These are phyloP conservation scores for Sus cebifrons DNA, from an alignment of 2,797 vertebrate species.

Conservation along the genomic window DNA sequence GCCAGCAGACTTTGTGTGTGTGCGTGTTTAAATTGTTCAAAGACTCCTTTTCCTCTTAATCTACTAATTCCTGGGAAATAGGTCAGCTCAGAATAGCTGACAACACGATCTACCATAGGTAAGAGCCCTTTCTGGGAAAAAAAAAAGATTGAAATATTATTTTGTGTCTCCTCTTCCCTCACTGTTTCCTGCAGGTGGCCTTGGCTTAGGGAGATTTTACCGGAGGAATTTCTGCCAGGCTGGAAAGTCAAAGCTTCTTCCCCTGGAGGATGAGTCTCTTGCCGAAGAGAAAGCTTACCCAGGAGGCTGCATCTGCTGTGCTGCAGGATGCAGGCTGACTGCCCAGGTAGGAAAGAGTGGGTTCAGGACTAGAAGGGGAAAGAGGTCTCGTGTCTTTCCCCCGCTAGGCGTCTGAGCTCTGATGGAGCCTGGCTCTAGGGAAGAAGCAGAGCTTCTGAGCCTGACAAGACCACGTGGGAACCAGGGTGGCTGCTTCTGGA, in stretches of 20 bases:
- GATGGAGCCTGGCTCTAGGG: no score
- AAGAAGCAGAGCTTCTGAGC: neutral
- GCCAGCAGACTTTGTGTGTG: neutral
- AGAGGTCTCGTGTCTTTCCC: neutral
- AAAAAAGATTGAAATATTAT: neutral
- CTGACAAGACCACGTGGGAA: neutral
- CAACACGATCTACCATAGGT: neutral
- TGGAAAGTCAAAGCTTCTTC: neutral
- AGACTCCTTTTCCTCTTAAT: neutral
- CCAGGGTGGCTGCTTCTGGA: neutral
- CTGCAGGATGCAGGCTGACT: neutral
- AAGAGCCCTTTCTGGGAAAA: neutral
- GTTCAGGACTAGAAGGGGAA: neutral
- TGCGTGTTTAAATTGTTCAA: neutral
- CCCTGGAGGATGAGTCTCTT: neutral
- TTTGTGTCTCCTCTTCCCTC: neutral
- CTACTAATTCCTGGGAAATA: neutral
- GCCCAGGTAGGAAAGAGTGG: neutral
- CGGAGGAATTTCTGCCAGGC: neutral
- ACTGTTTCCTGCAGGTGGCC: neutral
- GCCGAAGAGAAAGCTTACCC: rapidly evolving
- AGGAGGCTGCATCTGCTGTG: neutral
- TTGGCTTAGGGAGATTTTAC: neutral
- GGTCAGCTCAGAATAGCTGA: neutral
- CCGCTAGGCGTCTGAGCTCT: neutral